Evolutionary conservation across 2,113 vertebrate genomes (phyloP).

Genomic region (Morone saxatilis): DNA sequence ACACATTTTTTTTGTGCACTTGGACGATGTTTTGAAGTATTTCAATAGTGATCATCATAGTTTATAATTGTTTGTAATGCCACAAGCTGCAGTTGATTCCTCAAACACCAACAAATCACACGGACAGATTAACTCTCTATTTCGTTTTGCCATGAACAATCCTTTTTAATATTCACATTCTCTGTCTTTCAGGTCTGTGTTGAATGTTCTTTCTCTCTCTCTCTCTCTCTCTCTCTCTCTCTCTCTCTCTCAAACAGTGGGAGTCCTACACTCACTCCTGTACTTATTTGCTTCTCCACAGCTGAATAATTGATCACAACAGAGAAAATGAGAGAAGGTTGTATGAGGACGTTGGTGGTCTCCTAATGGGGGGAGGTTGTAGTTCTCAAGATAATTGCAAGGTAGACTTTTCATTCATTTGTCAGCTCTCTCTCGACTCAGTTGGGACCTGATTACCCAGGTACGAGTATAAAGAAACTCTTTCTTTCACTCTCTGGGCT

Average conservation of each 20-base stretch:
- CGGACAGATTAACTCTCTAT: too few relatives aligned
- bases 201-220: neutral
- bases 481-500: neutral
- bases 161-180: neutral
- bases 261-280: neutral
- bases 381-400: neutral
- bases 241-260: neutral
- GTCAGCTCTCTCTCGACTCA: neutral
- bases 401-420: slow-evolving; percentile 17
- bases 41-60: too few relatives aligned
- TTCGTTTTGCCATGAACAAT: too few relatives aligned
- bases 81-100: too few relatives aligned
- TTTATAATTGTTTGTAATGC: too few relatives aligned
- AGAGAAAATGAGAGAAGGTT: slow-evolving; percentile 6
- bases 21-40: too few relatives aligned
- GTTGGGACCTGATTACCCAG: slow-evolving; percentile 18
- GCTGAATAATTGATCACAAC: slow-evolving; percentile 34
- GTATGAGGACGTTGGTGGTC: neutral
- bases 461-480: neutral
- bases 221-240: too few relatives aligned
- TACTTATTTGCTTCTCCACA: slow-evolving; percentile 4
- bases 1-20: too few relatives aligned
- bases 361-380: neutral
- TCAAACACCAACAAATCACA: too few relatives aligned
- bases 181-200: neutral